phyloP scores from a whole-genome alignment of 2,888 invertebrate genomes.

The Myopa testacea region DNA sequence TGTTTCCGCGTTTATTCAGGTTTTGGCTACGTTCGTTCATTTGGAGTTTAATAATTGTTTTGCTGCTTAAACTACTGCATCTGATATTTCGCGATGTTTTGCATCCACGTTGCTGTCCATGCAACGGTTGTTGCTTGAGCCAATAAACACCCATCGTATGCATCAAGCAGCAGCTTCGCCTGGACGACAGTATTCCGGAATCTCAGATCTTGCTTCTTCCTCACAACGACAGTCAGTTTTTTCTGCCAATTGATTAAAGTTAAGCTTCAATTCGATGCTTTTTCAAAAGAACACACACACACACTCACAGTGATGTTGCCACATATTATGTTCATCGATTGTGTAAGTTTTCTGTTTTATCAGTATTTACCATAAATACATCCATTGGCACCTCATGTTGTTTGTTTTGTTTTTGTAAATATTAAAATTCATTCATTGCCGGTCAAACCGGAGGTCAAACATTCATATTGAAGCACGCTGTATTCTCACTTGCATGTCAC shows the following conservation, averaged over 20 bases:
- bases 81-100: slow-evolving; percentile 47
- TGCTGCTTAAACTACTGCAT: slow-evolving; percentile 52
- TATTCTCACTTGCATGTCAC: no score
- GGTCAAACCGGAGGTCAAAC: no score
- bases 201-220: no score
- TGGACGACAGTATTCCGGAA: not conserved
- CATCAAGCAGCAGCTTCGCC: not conserved
- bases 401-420: not conserved
- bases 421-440: no score
- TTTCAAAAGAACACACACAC: not conserved
- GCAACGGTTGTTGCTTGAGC: slow-evolving; percentile 18
- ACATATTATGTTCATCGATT: no score
- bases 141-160: slow-evolving; percentile 44
- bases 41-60: slow-evolving; percentile 52
- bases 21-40: slow-evolving; percentile 54
- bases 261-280: no score
- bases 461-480: no score
- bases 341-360: no score
- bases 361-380: no score
- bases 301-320: not conserved
- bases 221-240: no score
- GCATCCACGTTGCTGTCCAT: slow-evolving; percentile 33
- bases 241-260: no score
- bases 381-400: not conserved
- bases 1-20: slow-evolving; percentile 44